Evolutionary conservation across 2,888 invertebrate genomes (phyloP).

Genomic region (Harpagoxenus sublaevis): DNA sequence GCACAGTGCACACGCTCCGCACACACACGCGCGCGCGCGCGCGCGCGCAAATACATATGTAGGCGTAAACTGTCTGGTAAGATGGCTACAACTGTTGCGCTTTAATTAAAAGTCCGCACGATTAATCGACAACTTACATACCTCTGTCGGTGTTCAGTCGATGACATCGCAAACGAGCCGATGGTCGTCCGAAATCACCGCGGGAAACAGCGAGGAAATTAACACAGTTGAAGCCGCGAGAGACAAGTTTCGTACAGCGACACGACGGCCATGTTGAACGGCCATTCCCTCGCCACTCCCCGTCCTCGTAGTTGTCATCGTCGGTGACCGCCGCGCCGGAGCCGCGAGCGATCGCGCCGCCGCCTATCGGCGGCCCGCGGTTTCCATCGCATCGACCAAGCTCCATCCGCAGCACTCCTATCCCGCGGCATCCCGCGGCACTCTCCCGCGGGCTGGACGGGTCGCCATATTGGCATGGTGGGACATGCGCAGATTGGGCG

Average conservation of each 20-base stretch:
- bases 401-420: slow-evolving; percentile 62
- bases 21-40: slow-evolving; percentile 51
- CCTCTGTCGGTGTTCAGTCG: slow-evolving; percentile 61
- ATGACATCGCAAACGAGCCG: slow-evolving; percentile 60
- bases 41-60: slow-evolving; percentile 57
- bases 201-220: slow-evolving; percentile 59
- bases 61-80: slow-evolving; percentile 60
- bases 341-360: slow-evolving; percentile 32
- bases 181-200: slow-evolving; percentile 41
- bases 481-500: slow-evolving; percentile 75
- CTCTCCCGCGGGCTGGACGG: slow-evolving; percentile 48
- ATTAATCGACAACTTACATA: slow-evolving; percentile 62
- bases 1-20: slow-evolving; percentile 3
- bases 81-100: slow-evolving; percentile 69
- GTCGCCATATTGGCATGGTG: slow-evolving; percentile 79
- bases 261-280: slow-evolving; percentile 75
- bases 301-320: slow-evolving; percentile 44
- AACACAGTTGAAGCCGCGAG: slow-evolving; percentile 51
- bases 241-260: slow-evolving; percentile 65
- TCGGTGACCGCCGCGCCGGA: not conserved
- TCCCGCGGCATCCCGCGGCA: slow-evolving; percentile 42
- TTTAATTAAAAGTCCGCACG: slow-evolving; percentile 1
- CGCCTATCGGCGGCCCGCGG: slow-evolving; percentile 9
- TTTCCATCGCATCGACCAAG: slow-evolving; percentile 79
- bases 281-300: slow-evolving; percentile 66